Conservation (phyloP, 2,888 invertebrate genomes). For the Melanostoma scalare region DNA sequence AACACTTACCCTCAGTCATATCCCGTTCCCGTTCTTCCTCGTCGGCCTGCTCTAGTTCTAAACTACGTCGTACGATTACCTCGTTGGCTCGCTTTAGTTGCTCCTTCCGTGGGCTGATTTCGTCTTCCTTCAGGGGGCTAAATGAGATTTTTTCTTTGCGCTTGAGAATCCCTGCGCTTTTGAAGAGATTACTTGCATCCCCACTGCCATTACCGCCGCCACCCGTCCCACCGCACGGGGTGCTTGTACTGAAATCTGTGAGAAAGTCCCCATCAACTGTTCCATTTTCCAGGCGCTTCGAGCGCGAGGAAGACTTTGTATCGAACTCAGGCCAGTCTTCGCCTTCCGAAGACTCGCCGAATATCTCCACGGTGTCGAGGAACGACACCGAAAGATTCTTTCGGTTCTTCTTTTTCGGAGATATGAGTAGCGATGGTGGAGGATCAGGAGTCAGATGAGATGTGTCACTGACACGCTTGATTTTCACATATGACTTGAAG, state of each 20-base stretch:
- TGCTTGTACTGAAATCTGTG: constrained; percentile 13
- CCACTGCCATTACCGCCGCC: too few relatives aligned
- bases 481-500: constrained; percentile 72
- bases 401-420: constrained; percentile 45
- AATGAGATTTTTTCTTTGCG: constrained; percentile 75
- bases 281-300: constrained; percentile 75
- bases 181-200: not conserved
- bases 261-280: constrained; percentile 73
- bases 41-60: constrained; percentile 10
- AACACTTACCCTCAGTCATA: constrained; percentile 56
- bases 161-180: constrained; percentile 59
- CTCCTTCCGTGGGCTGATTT: constrained; percentile 75
- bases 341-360: constrained; percentile 72
- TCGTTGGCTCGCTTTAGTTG: constrained; percentile 76
- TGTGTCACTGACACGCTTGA: constrained; percentile 37
- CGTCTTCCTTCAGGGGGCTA: constrained; percentile 75
- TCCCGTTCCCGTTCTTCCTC: constrained; percentile 46
- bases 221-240: constrained; percentile 3
- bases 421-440: not conserved
- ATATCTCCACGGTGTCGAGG: constrained; percentile 74
- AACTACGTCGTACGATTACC: constrained; percentile 62
- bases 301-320: constrained; percentile 48
- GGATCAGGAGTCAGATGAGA: not conserved
- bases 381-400: constrained; percentile 73
- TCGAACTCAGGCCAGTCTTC: constrained; percentile 53